phyloP scores from a whole-genome alignment of 2,113 vertebrate species.

The Equus przewalskii region DNA sequence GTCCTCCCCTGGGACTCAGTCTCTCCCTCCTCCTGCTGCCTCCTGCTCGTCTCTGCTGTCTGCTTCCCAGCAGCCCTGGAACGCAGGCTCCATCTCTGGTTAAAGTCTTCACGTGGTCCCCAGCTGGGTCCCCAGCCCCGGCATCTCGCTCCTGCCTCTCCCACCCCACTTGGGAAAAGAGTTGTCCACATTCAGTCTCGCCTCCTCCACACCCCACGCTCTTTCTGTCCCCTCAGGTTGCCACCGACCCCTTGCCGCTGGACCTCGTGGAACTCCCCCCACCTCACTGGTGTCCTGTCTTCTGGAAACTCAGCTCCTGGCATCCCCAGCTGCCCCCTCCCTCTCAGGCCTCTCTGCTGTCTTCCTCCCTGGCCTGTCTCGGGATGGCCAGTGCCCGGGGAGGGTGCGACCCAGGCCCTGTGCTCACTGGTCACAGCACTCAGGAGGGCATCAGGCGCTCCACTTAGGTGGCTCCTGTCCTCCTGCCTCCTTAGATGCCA shows the following conservation, averaged over 20 bases:
- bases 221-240: neutral
- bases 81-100: neutral
- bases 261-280: fast-evolving
- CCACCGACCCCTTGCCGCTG: neutral
- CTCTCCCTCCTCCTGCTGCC: fast-evolving
- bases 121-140: neutral
- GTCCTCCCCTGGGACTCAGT: neutral
- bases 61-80: neutral
- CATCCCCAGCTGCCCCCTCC: fast-evolving
- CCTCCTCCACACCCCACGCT: neutral
- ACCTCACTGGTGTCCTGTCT: neutral
- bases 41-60: neutral
- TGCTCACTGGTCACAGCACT: neutral
- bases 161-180: neutral
- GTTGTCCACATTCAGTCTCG: fast-evolving
- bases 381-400: fast-evolving
- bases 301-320: neutral
- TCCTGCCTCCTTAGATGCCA: neutral
- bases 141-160: neutral
- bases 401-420: neutral
- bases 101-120: neutral
- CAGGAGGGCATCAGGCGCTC: neutral
- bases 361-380: neutral
- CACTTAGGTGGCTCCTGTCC: neutral
- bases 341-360: too few species aligned